Evolutionary conservation across 2,797 vertebrate genomes (phyloP).

Genomic region (Chelmon rostratus): DNA sequence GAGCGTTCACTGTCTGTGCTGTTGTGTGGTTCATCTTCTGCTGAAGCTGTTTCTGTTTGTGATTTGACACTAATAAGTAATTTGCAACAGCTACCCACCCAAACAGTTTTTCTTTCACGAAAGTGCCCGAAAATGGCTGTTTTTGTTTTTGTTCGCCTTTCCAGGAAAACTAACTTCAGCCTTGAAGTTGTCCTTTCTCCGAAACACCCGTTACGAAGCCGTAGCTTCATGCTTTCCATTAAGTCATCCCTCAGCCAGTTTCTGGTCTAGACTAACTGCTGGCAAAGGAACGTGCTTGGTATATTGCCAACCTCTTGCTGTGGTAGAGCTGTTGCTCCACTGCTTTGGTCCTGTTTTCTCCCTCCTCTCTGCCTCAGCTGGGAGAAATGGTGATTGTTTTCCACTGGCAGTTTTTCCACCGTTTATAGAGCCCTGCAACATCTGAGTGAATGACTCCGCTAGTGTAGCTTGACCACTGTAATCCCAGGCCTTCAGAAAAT

Average conservation of each 20-base stretch:
- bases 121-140: slow-evolving; percentile 1
- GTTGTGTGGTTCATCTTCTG: slow-evolving; percentile 18
- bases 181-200: slow-evolving; percentile 31
- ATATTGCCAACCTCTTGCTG: slow-evolving; percentile 58
- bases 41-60: slow-evolving; percentile 12
- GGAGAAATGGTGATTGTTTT: slow-evolving; percentile 45
- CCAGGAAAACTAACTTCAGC: slow-evolving; percentile 43
- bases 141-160: slow-evolving; percentile 27
- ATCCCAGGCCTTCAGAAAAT: slow-evolving; percentile 20
- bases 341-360: slow-evolving; percentile 47
- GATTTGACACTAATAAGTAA: not conserved
- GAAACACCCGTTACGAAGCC: slow-evolving; percentile 32
- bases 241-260: slow-evolving; percentile 67
- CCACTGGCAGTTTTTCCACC: slow-evolving; percentile 27
- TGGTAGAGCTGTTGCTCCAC: slow-evolving; percentile 62
- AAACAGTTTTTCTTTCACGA: not conserved
- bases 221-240: slow-evolving; percentile 74
- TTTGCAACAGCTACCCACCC: not conserved
- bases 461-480: slow-evolving; percentile 22
- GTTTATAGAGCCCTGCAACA: slow-evolving; percentile 19
- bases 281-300: slow-evolving; percentile 69
- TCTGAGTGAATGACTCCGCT: slow-evolving; percentile 40
- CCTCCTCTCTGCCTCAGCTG: slow-evolving; percentile 33
- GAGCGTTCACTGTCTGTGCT: not conserved
- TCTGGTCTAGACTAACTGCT: slow-evolving; percentile 73